Base-by-base conservation (phyloP, 1,140 invertebrate genomes). In the Zaprionus kolodkinae region DNA sequence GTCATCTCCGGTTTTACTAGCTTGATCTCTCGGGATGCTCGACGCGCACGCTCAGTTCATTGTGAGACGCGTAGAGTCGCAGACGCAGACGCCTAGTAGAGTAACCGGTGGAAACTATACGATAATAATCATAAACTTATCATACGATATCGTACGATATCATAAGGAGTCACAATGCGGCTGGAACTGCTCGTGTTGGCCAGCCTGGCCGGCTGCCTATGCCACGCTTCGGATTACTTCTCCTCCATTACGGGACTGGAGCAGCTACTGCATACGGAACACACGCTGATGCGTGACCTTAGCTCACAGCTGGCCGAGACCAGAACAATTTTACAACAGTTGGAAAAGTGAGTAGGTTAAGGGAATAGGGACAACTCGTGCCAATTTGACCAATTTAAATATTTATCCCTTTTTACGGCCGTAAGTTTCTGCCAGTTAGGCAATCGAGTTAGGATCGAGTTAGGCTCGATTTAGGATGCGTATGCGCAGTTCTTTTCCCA, bases 171-270 rank as follows among this genome's bases (percentile, higher is more conserved):
- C 33, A 54, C 12, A 30, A 86, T 86, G 83, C 50, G 71, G 35
- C 25, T 88, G 61, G 61, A 60, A 30, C 25, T 66, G 13, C 27
- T 59, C 15, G 6, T 84, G 3, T 27, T 84, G 35, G 83, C 62
- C 62, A 72, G 61, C 12, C 17, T 74, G 6, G 27, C 27, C 4
- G 13, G 27, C 9, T 52, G 15, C 11, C 4, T 54, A 7, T 65
- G 77, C 7, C 38, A 50, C 15, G 80, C 85, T n/a, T 72, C 85
- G 65, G 91, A 99, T 93, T 93, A 98, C 7, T 99, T 97, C 91
- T 98, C 97, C 0, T 97, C 97, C 10, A 94, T 98, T 74, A 96
- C 95, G 6, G 97, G 99, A 78, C 94, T 99, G 84, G 97, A 99
- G 93, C 95, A 96, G 72, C 93, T 99, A 12, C 93, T 99, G 30